phyloP scores from a whole-genome alignment of 2,113 vertebrate genomes.

The Thalassoma bifasciatum region DNA sequence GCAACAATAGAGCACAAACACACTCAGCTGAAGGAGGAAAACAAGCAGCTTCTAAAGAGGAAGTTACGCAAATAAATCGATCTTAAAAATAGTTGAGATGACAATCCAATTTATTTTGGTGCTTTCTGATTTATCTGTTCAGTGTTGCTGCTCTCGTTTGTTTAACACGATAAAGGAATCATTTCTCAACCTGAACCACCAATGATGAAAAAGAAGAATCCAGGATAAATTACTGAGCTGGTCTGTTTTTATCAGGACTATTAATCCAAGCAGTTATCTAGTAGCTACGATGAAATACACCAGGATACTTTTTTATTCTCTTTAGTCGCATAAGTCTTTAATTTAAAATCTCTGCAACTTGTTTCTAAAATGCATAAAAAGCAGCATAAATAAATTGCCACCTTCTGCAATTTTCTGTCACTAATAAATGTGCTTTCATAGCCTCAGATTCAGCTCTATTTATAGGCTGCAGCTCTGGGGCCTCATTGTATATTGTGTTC shows the following conservation, averaged over 20 bases:
- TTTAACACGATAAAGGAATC: conserved; percentile 13
- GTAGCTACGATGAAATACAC: too few relatives aligned
- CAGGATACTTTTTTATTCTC: neutral
- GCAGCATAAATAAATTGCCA: neutral
- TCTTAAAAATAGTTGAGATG: neutral
- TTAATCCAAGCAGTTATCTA: conserved; percentile 40
- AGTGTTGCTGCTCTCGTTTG: neutral
- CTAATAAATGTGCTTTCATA: neutral
- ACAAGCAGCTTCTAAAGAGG: conserved; percentile 13
- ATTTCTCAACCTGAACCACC: neutral
- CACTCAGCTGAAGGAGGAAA: neutral
- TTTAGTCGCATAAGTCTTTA: too few relatives aligned
- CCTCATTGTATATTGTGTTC: neutral
- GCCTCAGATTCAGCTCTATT: neutral
- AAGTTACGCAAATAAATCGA: neutral
- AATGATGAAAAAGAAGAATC: conserved; percentile 3
- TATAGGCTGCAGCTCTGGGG: neutral
- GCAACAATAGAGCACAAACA: neutral
- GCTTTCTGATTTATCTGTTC: neutral
- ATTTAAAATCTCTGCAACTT: too few relatives aligned
- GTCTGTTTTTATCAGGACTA: conserved; percentile 19
- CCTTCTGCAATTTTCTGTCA: neutral
- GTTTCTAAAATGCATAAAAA: neutral
- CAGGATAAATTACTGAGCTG: conserved; percentile 8
- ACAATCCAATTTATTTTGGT: neutral